phyloP scores from a whole-genome alignment of 2,888 invertebrate species.

The Vesta saturnalis region DNA sequence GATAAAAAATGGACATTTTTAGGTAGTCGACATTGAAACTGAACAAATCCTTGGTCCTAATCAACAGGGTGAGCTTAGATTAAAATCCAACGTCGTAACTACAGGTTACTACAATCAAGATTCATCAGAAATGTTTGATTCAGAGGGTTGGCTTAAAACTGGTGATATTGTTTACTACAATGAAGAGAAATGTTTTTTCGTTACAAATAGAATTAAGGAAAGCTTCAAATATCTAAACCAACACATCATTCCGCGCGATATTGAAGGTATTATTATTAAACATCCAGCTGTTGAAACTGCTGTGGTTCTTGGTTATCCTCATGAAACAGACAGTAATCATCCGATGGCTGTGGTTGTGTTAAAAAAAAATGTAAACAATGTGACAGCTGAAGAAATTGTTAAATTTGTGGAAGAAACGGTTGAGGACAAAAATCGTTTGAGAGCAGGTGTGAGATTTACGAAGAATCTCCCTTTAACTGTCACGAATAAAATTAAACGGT shows the following conservation, averaged over 20 bases:
- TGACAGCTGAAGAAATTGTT: constrained; percentile 42
- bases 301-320: constrained; percentile 81
- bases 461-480: constrained; percentile 39
- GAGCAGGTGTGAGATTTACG: constrained; percentile 42
- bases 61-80: constrained; percentile 65
- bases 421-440: constrained; percentile 40
- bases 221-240: constrained; percentile 63
- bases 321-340: constrained; percentile 74
- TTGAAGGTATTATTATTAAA: constrained; percentile 75
- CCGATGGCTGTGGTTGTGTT: constrained; percentile 73
- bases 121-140: constrained; percentile 60
- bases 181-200: constrained; percentile 60
- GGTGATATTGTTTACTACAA: constrained; percentile 65
- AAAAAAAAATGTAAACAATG: constrained; percentile 14
- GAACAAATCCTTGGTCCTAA: constrained; percentile 62
- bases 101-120: constrained; percentile 64
- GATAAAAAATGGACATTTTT: too few relatives aligned
- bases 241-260: constrained; percentile 78
- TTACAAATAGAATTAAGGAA: constrained; percentile 62
- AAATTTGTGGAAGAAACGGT: constrained; percentile 40
- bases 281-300: constrained; percentile 80
- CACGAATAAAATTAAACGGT: constrained; percentile 34
- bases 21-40: constrained; percentile 63
- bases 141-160: constrained; percentile 64
- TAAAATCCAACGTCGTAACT: constrained; percentile 58